phyloP scores from a whole-genome alignment of 2,888 invertebrate species.

The Epirrita christyi region DNA sequence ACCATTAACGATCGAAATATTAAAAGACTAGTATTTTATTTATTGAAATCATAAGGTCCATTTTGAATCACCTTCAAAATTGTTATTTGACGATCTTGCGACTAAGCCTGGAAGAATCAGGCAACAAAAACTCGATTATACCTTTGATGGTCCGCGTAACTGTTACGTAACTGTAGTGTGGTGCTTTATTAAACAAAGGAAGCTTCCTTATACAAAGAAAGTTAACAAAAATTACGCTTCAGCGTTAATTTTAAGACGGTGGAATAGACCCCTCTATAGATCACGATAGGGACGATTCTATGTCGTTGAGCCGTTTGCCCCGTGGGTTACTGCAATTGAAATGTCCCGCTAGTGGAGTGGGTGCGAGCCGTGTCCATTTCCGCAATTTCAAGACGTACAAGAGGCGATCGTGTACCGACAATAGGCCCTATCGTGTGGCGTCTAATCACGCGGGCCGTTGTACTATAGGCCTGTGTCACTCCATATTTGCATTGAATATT shows the following conservation, averaged over 20 bases:
- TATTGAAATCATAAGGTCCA: too few relatives aligned
- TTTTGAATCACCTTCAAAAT: not conserved
- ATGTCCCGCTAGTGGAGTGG: conserved; percentile 79
- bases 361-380: conserved; percentile 80
- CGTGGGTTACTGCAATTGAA: conserved; percentile 76
- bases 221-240: too few relatives aligned
- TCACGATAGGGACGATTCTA: conserved; percentile 25
- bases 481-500: not conserved
- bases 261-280: conserved; percentile 30
- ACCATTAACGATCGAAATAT: conserved; percentile 45
- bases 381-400: conserved; percentile 81
- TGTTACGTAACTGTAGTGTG: too few relatives aligned
- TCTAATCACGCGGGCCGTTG: conserved; percentile 79
- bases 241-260: not conserved
- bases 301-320: conserved; percentile 55
- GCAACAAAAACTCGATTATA: too few relatives aligned
- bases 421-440: conserved; percentile 82
- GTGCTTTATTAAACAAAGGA: too few relatives aligned
- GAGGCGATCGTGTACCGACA: conserved; percentile 82
- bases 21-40: not conserved
- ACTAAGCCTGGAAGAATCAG: too few relatives aligned
- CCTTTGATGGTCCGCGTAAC: too few relatives aligned
- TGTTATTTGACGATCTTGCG: too few relatives aligned
- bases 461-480: conserved; percentile 53
- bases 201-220: too few relatives aligned